A percentile compares a stretch with the other conserved stretches of the same genome.
These are phyloP conservation scores for Limnothrissa miodon DNA, from an alignment of 2,113 vertebrate species.

Conservation along the genomic window DNA sequence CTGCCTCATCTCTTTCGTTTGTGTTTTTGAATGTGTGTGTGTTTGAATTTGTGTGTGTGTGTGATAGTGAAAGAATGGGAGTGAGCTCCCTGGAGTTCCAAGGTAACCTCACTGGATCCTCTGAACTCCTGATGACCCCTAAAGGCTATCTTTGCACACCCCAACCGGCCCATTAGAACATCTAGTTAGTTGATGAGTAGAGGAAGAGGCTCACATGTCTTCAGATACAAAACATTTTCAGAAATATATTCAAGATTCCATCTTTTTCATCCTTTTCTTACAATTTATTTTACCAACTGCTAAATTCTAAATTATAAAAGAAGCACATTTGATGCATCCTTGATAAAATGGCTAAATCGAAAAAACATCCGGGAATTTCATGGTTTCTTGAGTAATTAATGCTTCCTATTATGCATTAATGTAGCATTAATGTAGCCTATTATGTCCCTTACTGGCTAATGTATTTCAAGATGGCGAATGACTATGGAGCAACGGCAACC, in stretches of 20 bases:
- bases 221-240: not conserved
- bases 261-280: not conserved
- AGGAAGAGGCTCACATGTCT: not conserved
- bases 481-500: too few relatives aligned
- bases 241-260: not conserved
- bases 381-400: too few relatives aligned
- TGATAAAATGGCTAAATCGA: too few relatives aligned
- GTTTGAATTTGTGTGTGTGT: not conserved
- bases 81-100: conserved; percentile 2
- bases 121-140: not conserved
- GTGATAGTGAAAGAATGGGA: conserved; percentile 20
- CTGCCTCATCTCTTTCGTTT: not conserved
- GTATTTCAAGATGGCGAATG: too few relatives aligned
- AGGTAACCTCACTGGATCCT: not conserved
- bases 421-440: too few relatives aligned
- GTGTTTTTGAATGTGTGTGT: not conserved
- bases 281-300: not conserved
- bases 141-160: not conserved
- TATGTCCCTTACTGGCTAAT: too few relatives aligned
- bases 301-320: not conserved
- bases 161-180: not conserved
- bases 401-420: too few relatives aligned
- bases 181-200: not conserved
- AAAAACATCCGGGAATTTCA: too few relatives aligned
- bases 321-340: too few relatives aligned